Percentiles rank a stretch among this genome's conserved stretches.
Conservation (phyloP, 1,140 invertebrate genomes). For the Octopus bimaculoides region DNA sequence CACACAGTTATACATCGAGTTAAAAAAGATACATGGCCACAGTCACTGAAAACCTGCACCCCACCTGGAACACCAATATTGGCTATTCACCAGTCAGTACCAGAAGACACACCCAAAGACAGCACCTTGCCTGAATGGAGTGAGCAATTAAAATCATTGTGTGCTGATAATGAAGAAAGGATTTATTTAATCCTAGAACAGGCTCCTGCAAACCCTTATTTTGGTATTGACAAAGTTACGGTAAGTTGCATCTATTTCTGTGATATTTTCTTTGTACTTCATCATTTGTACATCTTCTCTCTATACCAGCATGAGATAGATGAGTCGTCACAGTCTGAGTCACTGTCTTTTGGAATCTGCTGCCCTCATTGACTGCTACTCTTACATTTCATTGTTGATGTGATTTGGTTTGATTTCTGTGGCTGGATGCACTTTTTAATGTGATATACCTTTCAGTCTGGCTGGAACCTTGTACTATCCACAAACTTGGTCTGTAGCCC, state of each 20-base stretch:
- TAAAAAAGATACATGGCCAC: not conserved
- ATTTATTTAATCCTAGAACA: conserved; percentile 4
- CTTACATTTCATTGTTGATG: too few species aligned
- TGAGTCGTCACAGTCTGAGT: too few species aligned
- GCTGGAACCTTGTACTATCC: too few species aligned
- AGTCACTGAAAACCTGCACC: not conserved
- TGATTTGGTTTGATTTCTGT: too few species aligned
- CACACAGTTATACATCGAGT: not conserved
- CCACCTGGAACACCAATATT: conserved; percentile 5
- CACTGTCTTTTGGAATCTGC: too few species aligned
- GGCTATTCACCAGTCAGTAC: not conserved
- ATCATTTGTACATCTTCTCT: too few species aligned
- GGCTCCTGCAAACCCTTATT: conserved; percentile 2
- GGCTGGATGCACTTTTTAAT: too few species aligned
- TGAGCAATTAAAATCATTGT: not conserved
- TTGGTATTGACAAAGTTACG: not conserved
- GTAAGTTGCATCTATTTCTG: not conserved
- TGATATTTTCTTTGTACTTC: too few species aligned
- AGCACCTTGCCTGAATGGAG: not conserved
- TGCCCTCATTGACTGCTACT: too few species aligned
- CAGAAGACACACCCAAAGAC: not conserved
- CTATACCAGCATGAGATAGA: too few species aligned
- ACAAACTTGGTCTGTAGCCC: too few species aligned
- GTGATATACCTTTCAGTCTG: too few species aligned
- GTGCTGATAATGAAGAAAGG: not conserved